phyloP scores from a whole-genome alignment of 2,888 invertebrate species.

The Agonopterix subpropinquella region DNA sequence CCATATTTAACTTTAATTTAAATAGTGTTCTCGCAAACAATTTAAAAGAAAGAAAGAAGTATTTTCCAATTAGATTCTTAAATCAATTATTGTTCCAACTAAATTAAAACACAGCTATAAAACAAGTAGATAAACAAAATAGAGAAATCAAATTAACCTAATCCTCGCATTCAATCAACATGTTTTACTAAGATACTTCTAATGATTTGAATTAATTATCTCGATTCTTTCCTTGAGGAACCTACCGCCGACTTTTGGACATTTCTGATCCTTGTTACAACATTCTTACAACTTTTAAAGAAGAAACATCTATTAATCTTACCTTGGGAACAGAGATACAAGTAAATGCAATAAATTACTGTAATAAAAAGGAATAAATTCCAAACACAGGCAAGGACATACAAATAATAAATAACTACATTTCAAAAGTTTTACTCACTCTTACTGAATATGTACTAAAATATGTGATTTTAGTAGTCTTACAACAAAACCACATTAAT shows the following conservation, averaged over 20 bases:
- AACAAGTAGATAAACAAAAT: background rate
- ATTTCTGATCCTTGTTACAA: conserved; percentile 7
- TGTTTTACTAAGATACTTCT: conserved; percentile 17
- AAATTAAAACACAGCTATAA: background rate
- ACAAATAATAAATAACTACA: no score
- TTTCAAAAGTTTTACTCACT: no score
- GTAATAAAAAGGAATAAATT: background rate
- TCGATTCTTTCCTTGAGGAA: conserved; percentile 15
- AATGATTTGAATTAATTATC: conserved; percentile 25
- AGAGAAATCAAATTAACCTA: background rate
- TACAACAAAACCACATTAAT: background rate
- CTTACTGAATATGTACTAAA: no score
- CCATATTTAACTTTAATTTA: no score
- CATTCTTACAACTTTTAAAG: conserved; percentile 6
- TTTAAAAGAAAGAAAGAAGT: no score
- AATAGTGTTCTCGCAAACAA: no score
- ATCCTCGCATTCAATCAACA: conserved; percentile 1
- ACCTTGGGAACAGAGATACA: background rate
- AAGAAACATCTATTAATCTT: conserved; percentile 17
- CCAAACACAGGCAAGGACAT: no score
- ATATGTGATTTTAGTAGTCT: no score
- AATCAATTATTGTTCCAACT: background rate
- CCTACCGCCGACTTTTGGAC: conserved; percentile 15
- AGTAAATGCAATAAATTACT: background rate
- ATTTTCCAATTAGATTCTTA: no score